These are phyloP conservation scores for Leptopterna dolabrata DNA, from an alignment of 2,888 invertebrate genomes.

Conservation along the genomic window DNA sequence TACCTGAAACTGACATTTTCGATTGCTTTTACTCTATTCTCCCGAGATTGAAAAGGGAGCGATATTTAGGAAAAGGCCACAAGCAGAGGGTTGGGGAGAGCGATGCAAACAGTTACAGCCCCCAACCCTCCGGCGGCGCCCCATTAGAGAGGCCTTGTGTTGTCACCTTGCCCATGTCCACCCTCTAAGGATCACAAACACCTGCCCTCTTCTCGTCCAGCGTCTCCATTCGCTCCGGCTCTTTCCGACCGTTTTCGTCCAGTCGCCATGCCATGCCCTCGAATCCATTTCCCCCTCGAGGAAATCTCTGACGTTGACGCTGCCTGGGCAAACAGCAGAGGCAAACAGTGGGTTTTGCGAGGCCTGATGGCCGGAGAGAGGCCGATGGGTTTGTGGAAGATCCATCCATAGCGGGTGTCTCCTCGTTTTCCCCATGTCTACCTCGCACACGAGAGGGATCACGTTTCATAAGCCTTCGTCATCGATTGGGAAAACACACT, in stretches of 20 bases:
- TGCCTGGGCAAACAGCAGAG: not conserved
- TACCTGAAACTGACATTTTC: constrained; percentile 3
- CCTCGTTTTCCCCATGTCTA: not conserved
- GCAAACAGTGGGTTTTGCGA: not conserved
- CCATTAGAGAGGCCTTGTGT: constrained; percentile 13
- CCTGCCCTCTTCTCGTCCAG: not conserved
- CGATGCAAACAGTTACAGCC: constrained; percentile 16
- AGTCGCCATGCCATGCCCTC: not conserved
- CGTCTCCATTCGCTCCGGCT: too few species aligned
- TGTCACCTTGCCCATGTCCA: not conserved
- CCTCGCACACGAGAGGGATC: not conserved
- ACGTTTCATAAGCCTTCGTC: not conserved
- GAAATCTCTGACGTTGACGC: constrained; percentile 9
- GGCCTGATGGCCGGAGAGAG: not conserved
- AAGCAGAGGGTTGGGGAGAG: not conserved
- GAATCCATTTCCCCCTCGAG: not conserved
- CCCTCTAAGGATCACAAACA: constrained; percentile 14
- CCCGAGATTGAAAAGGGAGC: not conserved
- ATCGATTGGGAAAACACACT: not conserved
- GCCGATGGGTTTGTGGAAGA: not conserved
- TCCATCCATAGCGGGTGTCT: not conserved
- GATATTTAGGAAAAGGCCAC: not conserved
- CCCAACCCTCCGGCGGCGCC: not conserved
- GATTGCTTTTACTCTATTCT: not conserved
- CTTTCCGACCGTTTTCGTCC: not conserved